Conservation (phyloP, 2,113 vertebrate genomes). For the Lepus americanus region DNA sequence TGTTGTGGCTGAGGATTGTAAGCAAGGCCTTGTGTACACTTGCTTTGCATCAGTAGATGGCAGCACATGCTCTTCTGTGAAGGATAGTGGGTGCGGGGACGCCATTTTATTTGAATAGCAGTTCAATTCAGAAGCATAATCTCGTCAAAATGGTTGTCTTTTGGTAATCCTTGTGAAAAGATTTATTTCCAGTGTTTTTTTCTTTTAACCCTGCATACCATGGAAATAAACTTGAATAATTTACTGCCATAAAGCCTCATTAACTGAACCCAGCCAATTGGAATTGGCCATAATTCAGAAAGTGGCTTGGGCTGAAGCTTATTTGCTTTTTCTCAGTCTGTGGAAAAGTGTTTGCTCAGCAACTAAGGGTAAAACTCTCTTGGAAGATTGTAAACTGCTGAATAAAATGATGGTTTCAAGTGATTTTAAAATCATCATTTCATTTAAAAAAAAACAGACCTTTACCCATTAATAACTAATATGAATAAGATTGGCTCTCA, state of each 20-base stretch:
- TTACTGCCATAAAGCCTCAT: conserved; percentile 71
- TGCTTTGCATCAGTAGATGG: conserved; percentile 76
- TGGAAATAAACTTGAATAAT: conserved; percentile 73
- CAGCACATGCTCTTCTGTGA: conserved; percentile 74
- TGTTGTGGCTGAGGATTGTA: conserved; percentile 5
- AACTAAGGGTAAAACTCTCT: conserved; percentile 61
- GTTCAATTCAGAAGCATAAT: conserved; percentile 60
- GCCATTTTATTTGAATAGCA: conserved; percentile 71
- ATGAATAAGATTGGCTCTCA: conserved; percentile 32
- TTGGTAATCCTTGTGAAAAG: conserved; percentile 58
- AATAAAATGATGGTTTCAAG: conserved; percentile 58
- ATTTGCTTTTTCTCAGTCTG: conserved; percentile 66
- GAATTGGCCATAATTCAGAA: conserved; percentile 71
- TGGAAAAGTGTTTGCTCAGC: conserved; percentile 70
- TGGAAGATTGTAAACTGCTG: conserved; percentile 65
- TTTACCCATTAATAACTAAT: conserved; percentile 44
- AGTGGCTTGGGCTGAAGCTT: conserved; percentile 69
- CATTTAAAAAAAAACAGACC: background rate
- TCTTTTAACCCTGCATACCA: conserved; percentile 20
- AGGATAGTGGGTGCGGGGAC: background rate
- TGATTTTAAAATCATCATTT: conserved; percentile 67
- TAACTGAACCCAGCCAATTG: conserved; percentile 67
- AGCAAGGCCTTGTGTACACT: conserved; percentile 25
- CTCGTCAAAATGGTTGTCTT: conserved; percentile 72
- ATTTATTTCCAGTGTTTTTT: conserved; percentile 66